phyloP scores from a whole-genome alignment of 2,113 vertebrate species.

The Tylochromis polylepis region DNA sequence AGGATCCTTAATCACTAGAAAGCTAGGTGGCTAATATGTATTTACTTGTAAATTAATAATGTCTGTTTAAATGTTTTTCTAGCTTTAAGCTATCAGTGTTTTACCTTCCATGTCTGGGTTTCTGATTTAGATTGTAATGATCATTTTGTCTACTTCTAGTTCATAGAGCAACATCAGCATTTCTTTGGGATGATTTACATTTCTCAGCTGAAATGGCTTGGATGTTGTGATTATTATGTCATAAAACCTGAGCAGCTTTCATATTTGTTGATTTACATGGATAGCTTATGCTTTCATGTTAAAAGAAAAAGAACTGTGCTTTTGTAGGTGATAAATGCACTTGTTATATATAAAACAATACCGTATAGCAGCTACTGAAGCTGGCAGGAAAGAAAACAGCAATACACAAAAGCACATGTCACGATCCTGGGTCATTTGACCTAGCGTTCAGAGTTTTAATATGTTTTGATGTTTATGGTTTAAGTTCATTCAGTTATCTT shows the following conservation, averaged over 20 bases:
- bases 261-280: neutral
- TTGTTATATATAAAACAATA: neutral
- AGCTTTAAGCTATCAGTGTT: neutral
- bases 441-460: too few relatives aligned
- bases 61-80: neutral
- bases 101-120: neutral
- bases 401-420: neutral
- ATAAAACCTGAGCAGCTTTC: neutral
- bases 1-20: neutral
- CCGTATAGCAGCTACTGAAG: neutral
- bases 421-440: too few relatives aligned
- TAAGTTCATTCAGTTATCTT: too few relatives aligned
- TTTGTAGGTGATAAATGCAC: neutral
- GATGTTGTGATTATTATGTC: neutral
- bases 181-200: neutral
- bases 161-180: neutral
- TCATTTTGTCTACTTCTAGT: neutral
- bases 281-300: neutral
- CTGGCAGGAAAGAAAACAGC: neutral
- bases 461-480: too few relatives aligned
- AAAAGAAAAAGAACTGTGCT: neutral
- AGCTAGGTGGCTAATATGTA: neutral
- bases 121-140: neutral
- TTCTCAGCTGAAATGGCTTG: neutral
- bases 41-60: neutral